These are phyloP conservation scores for Harpalus rubripes DNA, from an alignment of 2,888 invertebrate species.

Conservation along the genomic window DNA sequence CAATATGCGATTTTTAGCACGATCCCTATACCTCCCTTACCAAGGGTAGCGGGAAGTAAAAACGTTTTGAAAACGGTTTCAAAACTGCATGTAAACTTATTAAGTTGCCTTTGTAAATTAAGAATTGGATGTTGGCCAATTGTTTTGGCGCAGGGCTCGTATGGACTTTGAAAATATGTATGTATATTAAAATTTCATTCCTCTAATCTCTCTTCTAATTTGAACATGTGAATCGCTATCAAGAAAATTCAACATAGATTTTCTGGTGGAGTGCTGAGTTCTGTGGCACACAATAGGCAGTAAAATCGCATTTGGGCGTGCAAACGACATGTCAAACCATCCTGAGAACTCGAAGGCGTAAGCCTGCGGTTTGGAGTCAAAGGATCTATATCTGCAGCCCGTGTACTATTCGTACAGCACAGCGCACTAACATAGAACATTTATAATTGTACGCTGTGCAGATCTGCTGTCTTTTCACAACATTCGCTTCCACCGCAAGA, in stretches of 20 bases:
- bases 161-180: too few species aligned
- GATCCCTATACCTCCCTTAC: too few species aligned
- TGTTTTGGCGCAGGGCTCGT: too few species aligned
- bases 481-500: conserved; percentile 37
- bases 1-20: too few species aligned
- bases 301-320: conserved; percentile 43
- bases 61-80: too few species aligned
- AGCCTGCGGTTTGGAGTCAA: conserved; percentile 31
- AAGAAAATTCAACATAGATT: conserved; percentile 27
- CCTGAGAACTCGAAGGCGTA: conserved; percentile 5
- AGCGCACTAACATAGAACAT: conserved; percentile 28
- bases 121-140: too few species aligned
- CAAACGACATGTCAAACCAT: conserved; percentile 61
- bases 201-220: neutral
- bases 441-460: conserved; percentile 40
- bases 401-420: neutral
- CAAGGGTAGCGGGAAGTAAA: too few species aligned
- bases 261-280: neutral
- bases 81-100: too few species aligned
- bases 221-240: neutral
- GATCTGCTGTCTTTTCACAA: conserved; percentile 36
- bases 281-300: conserved; percentile 37
- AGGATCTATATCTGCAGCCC: conserved; percentile 25
- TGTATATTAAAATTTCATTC: neutral
- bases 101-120: too few species aligned